Base-by-base conservation (phyloP, 2,113 vertebrate genomes). In the Aptenodytes forsteri region DNA sequence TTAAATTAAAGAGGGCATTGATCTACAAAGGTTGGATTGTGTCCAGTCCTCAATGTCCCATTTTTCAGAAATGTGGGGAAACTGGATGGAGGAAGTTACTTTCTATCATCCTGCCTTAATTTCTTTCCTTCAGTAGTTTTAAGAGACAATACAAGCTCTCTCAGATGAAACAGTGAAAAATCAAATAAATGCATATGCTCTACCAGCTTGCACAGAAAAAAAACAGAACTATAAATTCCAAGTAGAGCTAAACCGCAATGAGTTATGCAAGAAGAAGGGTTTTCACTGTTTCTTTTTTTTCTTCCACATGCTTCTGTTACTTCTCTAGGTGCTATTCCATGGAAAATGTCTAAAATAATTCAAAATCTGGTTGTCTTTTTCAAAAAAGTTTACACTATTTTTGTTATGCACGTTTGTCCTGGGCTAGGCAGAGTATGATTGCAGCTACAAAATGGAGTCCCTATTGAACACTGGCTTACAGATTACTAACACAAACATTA, bases 151-250 rank as follows among this genome's bases (percentile, higher is more conserved):
- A 58, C 16, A 87, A 80, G 13, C 9, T 75, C 38, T 67, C 38
- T 72, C 34, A 88, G 10, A 44, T 46, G 55, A 75, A 82, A 61
- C 13, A 62, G 2, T 19, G 16, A 30, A 55, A 92, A 92, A 66
- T 26, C 38, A 80, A 89, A 52, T 16, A 38, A 88, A 86, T 72
- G 22, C 2, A 29, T 21, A 27, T 25, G 3, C 3, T 79, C 14
- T 70, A 36, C 27, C 22, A 75, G 4, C 13, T 76, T 64, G 7
- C 5, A 22, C 17, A 38, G 42, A 54, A 69, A 64, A 25, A 21
- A 11, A 0, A 0, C 9, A n/a, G 8, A 82, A 49, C 4, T 32
- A 8, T 30, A 36, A 73, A 26, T 50, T 44, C 47, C 8, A 64
- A 76, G 38, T 6, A 42, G 13, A 80, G 9, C 4, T 80, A 49